Base-by-base conservation (phyloP, 2,113 vertebrate genomes). In the Lagopus leucura region DNA sequence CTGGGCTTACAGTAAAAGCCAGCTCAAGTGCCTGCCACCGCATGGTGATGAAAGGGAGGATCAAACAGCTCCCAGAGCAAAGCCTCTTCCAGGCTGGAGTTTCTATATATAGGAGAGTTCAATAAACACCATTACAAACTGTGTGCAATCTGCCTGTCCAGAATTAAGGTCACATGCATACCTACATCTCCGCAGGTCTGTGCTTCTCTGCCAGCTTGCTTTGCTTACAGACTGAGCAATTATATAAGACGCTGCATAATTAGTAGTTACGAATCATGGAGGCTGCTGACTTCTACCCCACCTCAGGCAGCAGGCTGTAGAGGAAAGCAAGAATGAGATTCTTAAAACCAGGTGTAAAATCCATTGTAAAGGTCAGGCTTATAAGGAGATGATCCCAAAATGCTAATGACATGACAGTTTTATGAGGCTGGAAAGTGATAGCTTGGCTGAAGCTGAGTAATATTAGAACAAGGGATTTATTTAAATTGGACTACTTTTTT, bases 21-120 rank as follows among this genome's bases (percentile, higher is more conserved):
- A 58, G 82, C 88, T 88, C 60, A 94, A 96, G 93, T 90, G 93
- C 95, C 96, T 97, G 94, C 92, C 90, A 88, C 74, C 2, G 2
- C 81, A 81, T 63, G 74, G 94, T 20, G 88, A 69, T 67, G 96
- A 96, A 96, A 93, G 77, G 82, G 64, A 89, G 91, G 88, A 98
- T 98, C 97, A 97, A 70, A 92, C 86, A 75, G 95, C 89, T 92
- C 90, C 92, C 5, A 17, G 89, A 88, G 92, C 8, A 64, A 76
- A 94, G 95, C 94, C 70, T 95, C 82, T 63, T 80, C 92, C 0
- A 20, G 92, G 89, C 91, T 86, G 69, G 82, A 75, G 92, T 92
- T 95, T 87, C 97, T 98, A 98, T 97, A 97, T 96, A 98, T 98
- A 98, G 97, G 66, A 47, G 47, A 71, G 67, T 83, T 93, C 93